Percentiles rank a stretch among this genome's conserved stretches.
These are phyloP conservation scores for Gibbula magus DNA, from an alignment of 2,888 invertebrate species.

Conservation along the genomic window DNA sequence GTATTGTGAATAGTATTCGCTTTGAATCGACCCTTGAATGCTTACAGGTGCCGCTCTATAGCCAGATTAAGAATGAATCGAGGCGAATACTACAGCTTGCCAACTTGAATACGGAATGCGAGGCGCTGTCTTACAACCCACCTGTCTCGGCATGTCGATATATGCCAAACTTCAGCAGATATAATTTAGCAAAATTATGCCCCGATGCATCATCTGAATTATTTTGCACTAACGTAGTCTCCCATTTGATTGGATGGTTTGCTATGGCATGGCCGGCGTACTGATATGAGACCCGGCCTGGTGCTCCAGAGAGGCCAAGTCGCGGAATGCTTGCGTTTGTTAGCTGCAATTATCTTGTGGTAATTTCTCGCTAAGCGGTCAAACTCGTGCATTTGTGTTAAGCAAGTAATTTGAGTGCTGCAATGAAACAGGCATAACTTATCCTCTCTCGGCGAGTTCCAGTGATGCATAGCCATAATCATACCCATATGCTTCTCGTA, in stretches of 20 bases:
- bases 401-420: background rate
- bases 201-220: slow-evolving; percentile 3
- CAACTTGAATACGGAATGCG: background rate
- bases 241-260: background rate
- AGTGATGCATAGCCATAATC: too few relatives aligned
- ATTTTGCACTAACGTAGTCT: background rate
- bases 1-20: slow-evolving; percentile 18
- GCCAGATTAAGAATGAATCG: slow-evolving; percentile 8
- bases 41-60: background rate
- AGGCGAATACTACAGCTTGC: background rate
- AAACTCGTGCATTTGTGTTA: slow-evolving; percentile 6
- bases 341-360: slow-evolving; percentile 1
- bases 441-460: background rate
- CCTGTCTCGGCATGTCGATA: background rate
- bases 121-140: background rate
- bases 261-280: background rate
- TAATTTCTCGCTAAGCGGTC: slow-evolving; percentile 16
- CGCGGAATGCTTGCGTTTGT: background rate
- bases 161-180: background rate
- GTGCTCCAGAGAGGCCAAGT: too few relatives aligned
- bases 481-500: too few relatives aligned
- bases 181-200: slow-evolving; percentile 12
- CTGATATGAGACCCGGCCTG: too few relatives aligned
- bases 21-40: slow-evolving; percentile 18
- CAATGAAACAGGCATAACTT: background rate